Evolutionary conservation across 2,113 vertebrate genomes (phyloP).

Genomic region (Colinus virginianus): DNA sequence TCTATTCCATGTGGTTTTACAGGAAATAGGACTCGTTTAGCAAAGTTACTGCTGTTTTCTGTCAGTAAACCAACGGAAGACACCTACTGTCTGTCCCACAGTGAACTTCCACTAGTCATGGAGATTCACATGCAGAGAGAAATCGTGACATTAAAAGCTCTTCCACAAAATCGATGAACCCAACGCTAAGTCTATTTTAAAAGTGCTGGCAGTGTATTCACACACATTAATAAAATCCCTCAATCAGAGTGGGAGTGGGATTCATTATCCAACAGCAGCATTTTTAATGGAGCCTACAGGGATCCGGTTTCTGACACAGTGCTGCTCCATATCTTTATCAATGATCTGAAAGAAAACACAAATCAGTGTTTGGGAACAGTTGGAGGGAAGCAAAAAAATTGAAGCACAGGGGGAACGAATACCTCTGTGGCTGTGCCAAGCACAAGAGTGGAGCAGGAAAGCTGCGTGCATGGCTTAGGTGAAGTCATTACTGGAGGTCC

Average conservation of each 20-base stretch:
- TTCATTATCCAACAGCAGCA: neutral
- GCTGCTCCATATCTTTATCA: neutral
- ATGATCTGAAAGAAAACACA: slow-evolving; percentile 23
- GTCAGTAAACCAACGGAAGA: neutral
- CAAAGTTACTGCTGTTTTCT: slow-evolving; percentile 3
- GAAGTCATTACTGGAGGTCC: neutral
- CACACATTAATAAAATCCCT: slow-evolving; percentile 1
- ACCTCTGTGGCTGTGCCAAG: neutral
- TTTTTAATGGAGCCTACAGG: slow-evolving; percentile 19
- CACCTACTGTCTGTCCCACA: neutral
- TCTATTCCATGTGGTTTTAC: neutral
- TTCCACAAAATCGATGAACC: slow-evolving; percentile 42
- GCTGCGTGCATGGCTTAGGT: neutral
- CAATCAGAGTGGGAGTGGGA: neutral
- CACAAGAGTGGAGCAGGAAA: neutral
- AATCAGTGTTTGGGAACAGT: neutral
- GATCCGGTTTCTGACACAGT: slow-evolving; percentile 21
- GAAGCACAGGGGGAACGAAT: neutral
- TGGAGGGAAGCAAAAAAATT: neutral
- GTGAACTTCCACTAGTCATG: neutral
- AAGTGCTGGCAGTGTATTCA: slow-evolving; percentile 4
- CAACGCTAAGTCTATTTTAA: neutral
- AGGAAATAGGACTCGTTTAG: neutral
- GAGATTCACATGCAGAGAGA: accelerated
- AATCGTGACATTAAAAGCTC: neutral